Base-by-base conservation (phyloP, 2,888 invertebrate genomes). In the Sminthurides aquaticus region DNA sequence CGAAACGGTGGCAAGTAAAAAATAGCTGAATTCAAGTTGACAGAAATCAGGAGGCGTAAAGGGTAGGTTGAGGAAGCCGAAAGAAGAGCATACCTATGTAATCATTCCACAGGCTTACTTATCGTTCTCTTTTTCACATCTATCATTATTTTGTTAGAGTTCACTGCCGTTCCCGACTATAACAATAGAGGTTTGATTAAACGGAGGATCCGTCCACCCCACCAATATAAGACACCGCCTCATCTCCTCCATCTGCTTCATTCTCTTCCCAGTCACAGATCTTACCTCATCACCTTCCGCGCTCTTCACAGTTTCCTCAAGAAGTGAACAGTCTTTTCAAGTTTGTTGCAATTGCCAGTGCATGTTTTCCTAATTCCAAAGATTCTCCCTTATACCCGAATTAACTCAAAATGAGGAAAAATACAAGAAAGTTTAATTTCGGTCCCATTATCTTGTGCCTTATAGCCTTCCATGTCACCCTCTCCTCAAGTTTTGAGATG, bases 21-120 rank as follows among this genome's bases (percentile, higher is more conserved):
- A 60, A 48, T 52, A 58, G 57, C 48, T 34, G 60, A 63, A 59
- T 58, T 52, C 49, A 62, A 67, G 65, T 68, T 70, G 67, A 67
- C 68, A 67, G 67, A 67, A 70, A 69, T 71, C 72, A 71, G 68
- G 65, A 29, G 68, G 71, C 72, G 72, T 68, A 67, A 71, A 71
- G 43, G 60, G 55, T 48, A 49, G 57, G 54, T 52, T n/a, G n/a
- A n/a, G 57, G 57, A 28, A 2, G 29, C 29, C 1, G 34, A 57
- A 29, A n/a, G n/a, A 28, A 34, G 15, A 20, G 3, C 26, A 3
- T n/a, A 56, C 22, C 8, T 15, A 3, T 56, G 18, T 27, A 43
- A 11, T 18, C 43, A 43, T 43, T 18, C 43, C 18, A 11, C 43
- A 43, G 43, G 8, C 43, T 18, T 52, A 34, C 5, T 34, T 15